Base-by-base conservation (phyloP, 2,797 vertebrate species). In the Sebastes oblongus region DNA sequence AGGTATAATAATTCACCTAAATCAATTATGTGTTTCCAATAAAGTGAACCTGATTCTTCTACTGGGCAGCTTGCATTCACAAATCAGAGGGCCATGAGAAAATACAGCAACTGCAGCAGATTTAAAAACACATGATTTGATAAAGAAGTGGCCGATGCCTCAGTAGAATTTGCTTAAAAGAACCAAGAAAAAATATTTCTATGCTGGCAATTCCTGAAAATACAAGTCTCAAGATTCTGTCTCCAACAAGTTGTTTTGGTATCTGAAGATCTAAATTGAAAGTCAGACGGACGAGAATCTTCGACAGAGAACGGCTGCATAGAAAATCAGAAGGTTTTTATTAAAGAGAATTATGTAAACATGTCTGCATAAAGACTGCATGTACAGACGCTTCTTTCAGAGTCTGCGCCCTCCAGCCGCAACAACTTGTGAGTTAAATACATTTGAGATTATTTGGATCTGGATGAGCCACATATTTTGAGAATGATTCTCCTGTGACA, bases 341-440 rank as follows among this genome's bases (percentile, higher is more conserved):
- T 77, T 32, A 72, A 67, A 72, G 30, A 66, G 62, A 72, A 82
- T 77, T 13, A 55, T 6, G 27, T 25, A 76, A 34, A 58, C 9
- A 27, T 4, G 24, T 66, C 27, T 58, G 50, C 65, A 56, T 20
- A 5, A 24, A 64, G 18, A 64, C 59, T 7, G 34, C 12, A 11
- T 32, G 24, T 4, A 32, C 30, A 24, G 61, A 16, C 20, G n/a
- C n/a, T 27, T 4, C 14, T 55, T 65, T 24, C 3, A 50, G 13
- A 27, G 42, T 36, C n/a, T 50, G 27, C 24, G 52, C 55, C 29
- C 30, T 72, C 11, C 20, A 72, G 62, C 46, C 27, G 74, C 46
- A 68, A 20, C 58, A 7, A 46, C 58, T 64, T 59, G 39, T 56
- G 52, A 69, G 30, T 20, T 27, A 20, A 60, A 80, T 25, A 69